Conservation (phyloP, 2,797 vertebrate genomes). For the Peromyscus nudipes region DNA sequence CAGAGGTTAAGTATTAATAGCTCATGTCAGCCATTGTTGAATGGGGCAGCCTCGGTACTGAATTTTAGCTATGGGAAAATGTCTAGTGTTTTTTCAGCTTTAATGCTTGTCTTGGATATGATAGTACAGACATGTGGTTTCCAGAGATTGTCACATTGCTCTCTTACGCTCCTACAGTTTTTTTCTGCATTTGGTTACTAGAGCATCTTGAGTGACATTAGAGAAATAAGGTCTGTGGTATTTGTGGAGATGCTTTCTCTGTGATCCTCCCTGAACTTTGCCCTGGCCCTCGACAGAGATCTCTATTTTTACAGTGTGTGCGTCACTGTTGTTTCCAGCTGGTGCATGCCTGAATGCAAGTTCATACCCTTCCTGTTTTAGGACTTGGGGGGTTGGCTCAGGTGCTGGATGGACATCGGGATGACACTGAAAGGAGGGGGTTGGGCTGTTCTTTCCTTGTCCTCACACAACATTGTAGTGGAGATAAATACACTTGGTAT, state of each 20-base stretch:
- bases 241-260: slow-evolving; percentile 63
- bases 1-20: slow-evolving; percentile 46
- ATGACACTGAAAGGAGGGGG: slow-evolving; percentile 49
- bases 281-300: slow-evolving; percentile 57
- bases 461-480: not conserved
- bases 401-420: slow-evolving; percentile 24
- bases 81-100: slow-evolving; percentile 31
- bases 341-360: slow-evolving; percentile 64
- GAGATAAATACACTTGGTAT: not conserved
- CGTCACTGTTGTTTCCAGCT: slow-evolving; percentile 77
- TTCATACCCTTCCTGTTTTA: slow-evolving; percentile 72
- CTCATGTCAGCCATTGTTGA: slow-evolving; percentile 25
- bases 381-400: slow-evolving; percentile 52
- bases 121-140: not conserved
- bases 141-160: slow-evolving; percentile 29
- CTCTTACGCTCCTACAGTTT: slow-evolving; percentile 28
- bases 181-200: slow-evolving; percentile 53
- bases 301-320: slow-evolving; percentile 73
- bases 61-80: slow-evolving; percentile 18
- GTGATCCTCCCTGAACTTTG: slow-evolving; percentile 54
- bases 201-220: slow-evolving; percentile 63
- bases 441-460: slow-evolving; percentile 9
- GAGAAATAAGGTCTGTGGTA: slow-evolving; percentile 56
- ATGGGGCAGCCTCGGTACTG: not conserved
- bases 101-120: slow-evolving; percentile 38